Conservation (phyloP, 2,797 vertebrate genomes). For the Cetoscarus ocellatus region DNA sequence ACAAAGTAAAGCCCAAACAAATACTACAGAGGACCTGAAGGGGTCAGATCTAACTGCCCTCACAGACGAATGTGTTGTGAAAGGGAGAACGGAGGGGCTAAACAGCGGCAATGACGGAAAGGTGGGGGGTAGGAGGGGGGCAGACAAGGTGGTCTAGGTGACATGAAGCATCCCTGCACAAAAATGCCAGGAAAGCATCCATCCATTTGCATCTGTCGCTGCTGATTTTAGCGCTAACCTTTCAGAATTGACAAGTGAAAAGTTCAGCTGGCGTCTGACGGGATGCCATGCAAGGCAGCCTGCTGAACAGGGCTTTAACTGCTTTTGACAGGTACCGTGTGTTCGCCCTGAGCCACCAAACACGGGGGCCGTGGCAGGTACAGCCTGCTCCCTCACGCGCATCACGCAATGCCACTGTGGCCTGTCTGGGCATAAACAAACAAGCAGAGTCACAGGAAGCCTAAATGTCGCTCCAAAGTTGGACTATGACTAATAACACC, state of each 20-base stretch:
- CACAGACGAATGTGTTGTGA: slow-evolving; percentile 66
- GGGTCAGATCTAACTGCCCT: slow-evolving; percentile 35
- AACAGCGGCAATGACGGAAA: slow-evolving; percentile 35
- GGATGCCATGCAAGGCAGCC: slow-evolving; percentile 86
- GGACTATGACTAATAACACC: slow-evolving; percentile 61
- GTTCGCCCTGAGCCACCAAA: slow-evolving; percentile 79
- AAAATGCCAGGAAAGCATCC: slow-evolving; percentile 79
- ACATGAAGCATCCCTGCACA: slow-evolving; percentile 69
- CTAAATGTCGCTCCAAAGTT: slow-evolving; percentile 58
- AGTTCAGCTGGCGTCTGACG: slow-evolving; percentile 87
- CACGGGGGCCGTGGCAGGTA: slow-evolving; percentile 74
- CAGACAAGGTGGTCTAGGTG: slow-evolving; percentile 53
- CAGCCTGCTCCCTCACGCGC: slow-evolving; percentile 57
- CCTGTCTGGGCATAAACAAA: slow-evolving; percentile 56
- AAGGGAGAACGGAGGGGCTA: slow-evolving; percentile 49
- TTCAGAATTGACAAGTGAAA: slow-evolving; percentile 93
- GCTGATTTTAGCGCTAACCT: slow-evolving; percentile 89
- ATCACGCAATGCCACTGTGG: slow-evolving; percentile 57
- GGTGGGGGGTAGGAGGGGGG: slow-evolving; percentile 29
- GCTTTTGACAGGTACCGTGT: slow-evolving; percentile 91
- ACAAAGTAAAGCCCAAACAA: slow-evolving; percentile 25
- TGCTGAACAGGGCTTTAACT: slow-evolving; percentile 86
- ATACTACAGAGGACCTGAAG: slow-evolving; percentile 49
- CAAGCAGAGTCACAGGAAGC: slow-evolving; percentile 53
- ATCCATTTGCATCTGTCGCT: slow-evolving; percentile 83